Conservation (phyloP, 2,113 vertebrate species). For the Bambusicola thoracicus region DNA sequence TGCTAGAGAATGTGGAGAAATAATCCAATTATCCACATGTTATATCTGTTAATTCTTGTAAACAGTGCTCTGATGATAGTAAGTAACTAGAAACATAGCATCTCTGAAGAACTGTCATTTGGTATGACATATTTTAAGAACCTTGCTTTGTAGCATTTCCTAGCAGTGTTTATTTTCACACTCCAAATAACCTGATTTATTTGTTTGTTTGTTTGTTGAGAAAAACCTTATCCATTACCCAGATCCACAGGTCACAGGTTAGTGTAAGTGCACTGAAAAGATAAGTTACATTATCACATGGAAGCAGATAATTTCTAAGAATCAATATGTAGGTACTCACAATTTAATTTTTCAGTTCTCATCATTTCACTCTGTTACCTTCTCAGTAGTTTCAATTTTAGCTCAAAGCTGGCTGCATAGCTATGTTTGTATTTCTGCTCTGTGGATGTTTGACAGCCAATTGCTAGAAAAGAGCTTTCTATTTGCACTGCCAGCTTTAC, state of each 20-base stretch:
- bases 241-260: background rate
- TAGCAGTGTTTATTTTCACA: background rate
- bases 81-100: background rate
- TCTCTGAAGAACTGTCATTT: background rate
- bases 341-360: background rate
- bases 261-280: background rate
- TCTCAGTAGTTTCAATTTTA: constrained; percentile 38
- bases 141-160: background rate
- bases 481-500: constrained; percentile 54
- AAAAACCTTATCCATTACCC: background rate
- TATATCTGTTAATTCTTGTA: background rate
- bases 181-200: background rate
- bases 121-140: background rate
- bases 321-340: background rate
- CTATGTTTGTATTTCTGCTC: constrained; percentile 63
- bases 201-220: background rate
- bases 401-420: constrained; percentile 27
- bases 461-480: constrained; percentile 50
- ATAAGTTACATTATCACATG: background rate
- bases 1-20: constrained; percentile 10
- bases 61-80: background rate
- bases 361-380: constrained; percentile 25
- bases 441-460: constrained; percentile 59
- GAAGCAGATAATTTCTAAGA: background rate
- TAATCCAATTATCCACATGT: constrained; percentile 6